These are phyloP conservation scores for Anoplolepis gracilipes DNA, from an alignment of 1,140 invertebrate genomes.

Conservation along the genomic window DNA sequence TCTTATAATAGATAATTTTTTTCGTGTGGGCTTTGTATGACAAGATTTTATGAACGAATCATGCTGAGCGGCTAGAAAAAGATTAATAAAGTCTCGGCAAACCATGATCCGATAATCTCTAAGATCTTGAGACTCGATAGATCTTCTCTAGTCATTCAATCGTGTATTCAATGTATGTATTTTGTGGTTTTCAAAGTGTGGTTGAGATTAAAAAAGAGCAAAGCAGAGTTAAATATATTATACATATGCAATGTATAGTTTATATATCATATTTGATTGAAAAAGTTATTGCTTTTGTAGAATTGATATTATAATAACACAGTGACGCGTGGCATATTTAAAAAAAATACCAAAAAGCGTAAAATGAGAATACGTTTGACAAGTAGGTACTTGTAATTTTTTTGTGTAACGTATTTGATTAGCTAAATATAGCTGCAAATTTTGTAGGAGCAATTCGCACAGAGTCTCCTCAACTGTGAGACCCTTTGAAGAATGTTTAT, in stretches of 20 bases:
- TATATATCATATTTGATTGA: not conserved
- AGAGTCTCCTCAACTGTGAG: slow-evolving; percentile 13
- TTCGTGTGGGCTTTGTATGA: slow-evolving; percentile 75
- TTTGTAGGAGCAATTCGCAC: slow-evolving; percentile 15
- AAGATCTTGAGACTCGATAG: slow-evolving; percentile 59
- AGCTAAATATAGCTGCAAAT: slow-evolving; percentile 21
- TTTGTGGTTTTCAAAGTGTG: slow-evolving; percentile 30
- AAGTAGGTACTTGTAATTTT: not conserved
- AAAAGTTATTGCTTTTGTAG: not conserved
- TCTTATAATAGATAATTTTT: slow-evolving; percentile 63
- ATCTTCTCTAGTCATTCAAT: not conserved
- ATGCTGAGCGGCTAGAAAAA: slow-evolving; percentile 73
- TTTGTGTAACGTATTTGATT: not conserved
- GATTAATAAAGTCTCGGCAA: slow-evolving; percentile 76
- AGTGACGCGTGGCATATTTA: not conserved
- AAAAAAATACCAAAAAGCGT: not conserved
- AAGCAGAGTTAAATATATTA: not conserved
- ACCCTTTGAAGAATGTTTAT: not conserved
- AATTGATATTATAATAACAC: not conserved
- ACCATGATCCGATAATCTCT: slow-evolving; percentile 77
- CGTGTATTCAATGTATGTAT: too few relatives aligned
- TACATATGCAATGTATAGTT: not conserved
- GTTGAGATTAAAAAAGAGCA: not conserved
- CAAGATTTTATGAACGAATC: slow-evolving; percentile 78
- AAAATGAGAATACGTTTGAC: not conserved